These are phyloP conservation scores for Anodontia alba DNA, from an alignment of 2,888 invertebrate genomes.

Conservation along the genomic window DNA sequence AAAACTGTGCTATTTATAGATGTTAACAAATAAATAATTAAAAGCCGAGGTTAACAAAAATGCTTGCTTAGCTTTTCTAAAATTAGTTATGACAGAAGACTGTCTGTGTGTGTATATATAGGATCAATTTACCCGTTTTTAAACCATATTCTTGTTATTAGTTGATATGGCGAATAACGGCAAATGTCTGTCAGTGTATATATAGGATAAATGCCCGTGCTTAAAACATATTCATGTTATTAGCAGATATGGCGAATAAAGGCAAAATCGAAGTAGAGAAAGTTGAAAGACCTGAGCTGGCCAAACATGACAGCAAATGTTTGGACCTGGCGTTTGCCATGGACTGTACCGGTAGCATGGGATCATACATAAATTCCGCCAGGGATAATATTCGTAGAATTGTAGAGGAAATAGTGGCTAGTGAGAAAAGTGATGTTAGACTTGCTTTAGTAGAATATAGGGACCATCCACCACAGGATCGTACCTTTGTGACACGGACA, in stretches of 20 bases:
- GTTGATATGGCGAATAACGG: too few relatives aligned
- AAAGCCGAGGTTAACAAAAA: too few relatives aligned
- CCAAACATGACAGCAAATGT: constrained; percentile 57
- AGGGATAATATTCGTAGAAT: constrained; percentile 72
- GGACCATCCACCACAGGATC: constrained; percentile 78
- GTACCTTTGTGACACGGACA: constrained; percentile 66
- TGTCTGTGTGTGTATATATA: too few relatives aligned
- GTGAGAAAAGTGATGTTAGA: constrained; percentile 69
- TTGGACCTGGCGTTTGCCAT: constrained; percentile 45
- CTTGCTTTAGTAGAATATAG: constrained; percentile 78
- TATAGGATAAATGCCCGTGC: too few relatives aligned
- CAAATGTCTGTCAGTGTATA: too few relatives aligned
- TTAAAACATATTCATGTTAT: too few relatives aligned
- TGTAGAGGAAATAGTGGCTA: constrained; percentile 71
- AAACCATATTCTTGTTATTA: too few relatives aligned
- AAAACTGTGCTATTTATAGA: too few relatives aligned
- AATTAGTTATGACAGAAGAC: too few relatives aligned
- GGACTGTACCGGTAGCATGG: constrained; percentile 76
- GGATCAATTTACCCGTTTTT: too few relatives aligned
- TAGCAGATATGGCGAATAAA: constrained; percentile 4
- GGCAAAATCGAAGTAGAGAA: constrained; percentile 34
- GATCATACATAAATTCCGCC: constrained; percentile 72
- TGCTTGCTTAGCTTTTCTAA: too few relatives aligned
- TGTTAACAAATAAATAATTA: too few relatives aligned
- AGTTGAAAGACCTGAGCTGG: constrained; percentile 61